Evolutionary conservation across 30 jellyfish, hydroid and myxozoan species (phyloP).

Genomic region (Rhopilema esculentum): DNA sequence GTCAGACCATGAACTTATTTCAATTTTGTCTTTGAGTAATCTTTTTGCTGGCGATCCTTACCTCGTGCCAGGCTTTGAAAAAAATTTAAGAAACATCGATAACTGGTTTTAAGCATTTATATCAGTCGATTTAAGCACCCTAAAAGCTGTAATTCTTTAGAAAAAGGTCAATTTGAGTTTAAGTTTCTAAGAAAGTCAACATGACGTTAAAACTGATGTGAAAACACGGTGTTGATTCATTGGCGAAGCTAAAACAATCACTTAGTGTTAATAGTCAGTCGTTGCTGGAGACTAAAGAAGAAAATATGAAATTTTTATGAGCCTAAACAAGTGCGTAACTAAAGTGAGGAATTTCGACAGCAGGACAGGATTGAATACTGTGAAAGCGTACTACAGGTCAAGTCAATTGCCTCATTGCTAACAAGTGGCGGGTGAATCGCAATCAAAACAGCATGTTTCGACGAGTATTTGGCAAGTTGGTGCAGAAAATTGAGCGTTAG

Average conservation of each 20-base stretch:
- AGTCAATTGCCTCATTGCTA: neutral
- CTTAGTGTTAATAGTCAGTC: neutral
- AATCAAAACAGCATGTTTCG: neutral
- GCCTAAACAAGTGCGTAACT: constrained; percentile 24
- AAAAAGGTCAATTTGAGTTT: neutral
- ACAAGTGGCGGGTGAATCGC: neutral
- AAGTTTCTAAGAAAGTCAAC: neutral
- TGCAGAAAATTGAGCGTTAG: neutral
- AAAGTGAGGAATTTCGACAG: constrained; percentile 2
- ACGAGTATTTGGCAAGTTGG: neutral
- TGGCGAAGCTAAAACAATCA: neutral
- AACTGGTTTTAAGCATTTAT: no score
- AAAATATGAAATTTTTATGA: constrained; percentile 41
- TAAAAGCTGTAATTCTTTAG: neutral
- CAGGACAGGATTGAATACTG: constrained; percentile 2
- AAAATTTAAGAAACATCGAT: no score
- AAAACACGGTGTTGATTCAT: neutral
- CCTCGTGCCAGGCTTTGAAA: no score
- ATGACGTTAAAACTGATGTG: neutral
- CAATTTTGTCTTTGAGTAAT: no score
- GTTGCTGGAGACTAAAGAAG: neutral
- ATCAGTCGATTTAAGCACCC: neutral
- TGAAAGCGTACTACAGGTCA: neutral
- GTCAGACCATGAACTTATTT: no score
- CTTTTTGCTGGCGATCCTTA: no score